phyloP scores from a whole-genome alignment of 2,888 invertebrate genomes.

The Diarsia rubi region DNA sequence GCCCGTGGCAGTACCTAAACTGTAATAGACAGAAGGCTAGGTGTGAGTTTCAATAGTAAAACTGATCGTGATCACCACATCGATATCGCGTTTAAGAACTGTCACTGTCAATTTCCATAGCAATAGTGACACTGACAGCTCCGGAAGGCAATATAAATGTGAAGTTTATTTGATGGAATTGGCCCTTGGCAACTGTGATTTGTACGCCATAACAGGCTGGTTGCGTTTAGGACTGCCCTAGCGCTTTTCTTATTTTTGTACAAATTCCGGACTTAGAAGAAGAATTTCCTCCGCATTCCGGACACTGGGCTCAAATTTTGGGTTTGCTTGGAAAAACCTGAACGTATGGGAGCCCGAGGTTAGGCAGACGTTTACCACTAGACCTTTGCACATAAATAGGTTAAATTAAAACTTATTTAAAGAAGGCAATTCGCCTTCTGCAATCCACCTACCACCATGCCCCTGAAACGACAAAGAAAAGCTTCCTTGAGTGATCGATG shows the following conservation, averaged over 20 bases:
- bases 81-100: background rate
- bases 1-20: background rate
- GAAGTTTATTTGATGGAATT: background rate
- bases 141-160: background rate
- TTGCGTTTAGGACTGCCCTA: too few relatives aligned
- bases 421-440: constrained; percentile 35
- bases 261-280: too few relatives aligned
- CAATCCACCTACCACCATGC: background rate
- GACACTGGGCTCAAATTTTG: too few relatives aligned
- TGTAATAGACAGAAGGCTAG: constrained; percentile 12
- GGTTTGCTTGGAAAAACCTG: too few relatives aligned
- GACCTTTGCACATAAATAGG: background rate
- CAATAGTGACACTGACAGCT: background rate
- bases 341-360: too few relatives aligned
- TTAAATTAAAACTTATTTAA: background rate
- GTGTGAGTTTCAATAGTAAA: background rate
- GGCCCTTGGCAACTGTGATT: too few relatives aligned
- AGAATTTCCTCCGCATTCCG: too few relatives aligned
- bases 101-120: background rate
- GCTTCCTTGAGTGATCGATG: constrained; percentile 62
- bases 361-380: too few relatives aligned
- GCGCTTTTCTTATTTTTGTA: too few relatives aligned
- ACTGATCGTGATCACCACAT: background rate
- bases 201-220: too few relatives aligned
- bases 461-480: constrained; percentile 59